Evolutionary conservation across 2,888 invertebrate genomes (phyloP).

Genomic region (Trimorus sp.): DNA sequence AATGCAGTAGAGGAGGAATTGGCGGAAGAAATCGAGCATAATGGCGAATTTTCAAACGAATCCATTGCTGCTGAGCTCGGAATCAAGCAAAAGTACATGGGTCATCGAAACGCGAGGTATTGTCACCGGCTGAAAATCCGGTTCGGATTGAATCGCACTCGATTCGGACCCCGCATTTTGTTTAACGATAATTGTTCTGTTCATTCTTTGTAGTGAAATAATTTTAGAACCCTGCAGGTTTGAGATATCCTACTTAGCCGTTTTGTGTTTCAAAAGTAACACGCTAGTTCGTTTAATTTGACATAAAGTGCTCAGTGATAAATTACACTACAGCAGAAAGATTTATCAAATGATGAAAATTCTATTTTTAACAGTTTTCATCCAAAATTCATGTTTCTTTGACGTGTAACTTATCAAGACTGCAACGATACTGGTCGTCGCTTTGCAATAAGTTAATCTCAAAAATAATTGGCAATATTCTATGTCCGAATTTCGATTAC

Average conservation of each 20-base stretch:
- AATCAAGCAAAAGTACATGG: constrained; percentile 87
- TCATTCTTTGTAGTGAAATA: constrained; percentile 45
- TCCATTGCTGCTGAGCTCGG: constrained; percentile 80
- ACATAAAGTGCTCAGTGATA: not conserved
- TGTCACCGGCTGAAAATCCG: constrained; percentile 19
- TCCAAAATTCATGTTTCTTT: too few species aligned
- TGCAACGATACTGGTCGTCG: too few species aligned
- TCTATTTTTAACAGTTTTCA: not conserved
- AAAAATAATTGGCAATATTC: too few species aligned
- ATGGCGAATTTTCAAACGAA: constrained; percentile 73
- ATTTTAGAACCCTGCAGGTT: constrained; percentile 55
- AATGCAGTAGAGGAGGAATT: constrained; percentile 75
- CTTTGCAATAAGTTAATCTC: too few species aligned
- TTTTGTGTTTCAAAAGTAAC: constrained; percentile 38
- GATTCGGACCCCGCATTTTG: constrained; percentile 12
- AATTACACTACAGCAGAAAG: not conserved
- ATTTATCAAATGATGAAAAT: too few species aligned
- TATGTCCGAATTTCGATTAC: too few species aligned
- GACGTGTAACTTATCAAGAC: too few species aligned
- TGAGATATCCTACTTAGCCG: constrained; percentile 41
- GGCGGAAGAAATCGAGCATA: constrained; percentile 77
- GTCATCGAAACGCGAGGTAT: constrained; percentile 90
- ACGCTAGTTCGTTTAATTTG: constrained; percentile 10
- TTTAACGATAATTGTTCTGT: constrained; percentile 31
- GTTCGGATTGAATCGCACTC: constrained; percentile 11